Conservation (phyloP, 2,797 vertebrate genomes). For the Poeciliopsis gracilis region DNA sequence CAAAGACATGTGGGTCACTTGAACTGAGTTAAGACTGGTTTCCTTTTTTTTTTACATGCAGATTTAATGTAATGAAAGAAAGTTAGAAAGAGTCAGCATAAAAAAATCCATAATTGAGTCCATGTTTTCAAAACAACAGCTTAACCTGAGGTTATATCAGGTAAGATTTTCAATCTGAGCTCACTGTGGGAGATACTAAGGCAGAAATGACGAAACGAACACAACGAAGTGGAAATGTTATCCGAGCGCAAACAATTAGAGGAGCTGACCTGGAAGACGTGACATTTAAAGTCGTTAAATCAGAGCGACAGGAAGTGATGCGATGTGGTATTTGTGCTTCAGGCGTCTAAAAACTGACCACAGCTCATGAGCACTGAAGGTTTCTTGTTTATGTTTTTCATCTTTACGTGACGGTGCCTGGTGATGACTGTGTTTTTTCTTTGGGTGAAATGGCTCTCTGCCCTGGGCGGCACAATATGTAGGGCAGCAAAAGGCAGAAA, state of each 20-base stretch:
- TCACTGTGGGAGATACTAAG: background rate
- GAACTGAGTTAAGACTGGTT: background rate
- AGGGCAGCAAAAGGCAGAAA: background rate
- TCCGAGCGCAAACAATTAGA: background rate
- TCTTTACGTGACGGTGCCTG: background rate
- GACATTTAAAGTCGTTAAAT: background rate
- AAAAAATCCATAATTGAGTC: conserved; percentile 20
- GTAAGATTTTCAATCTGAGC: background rate
- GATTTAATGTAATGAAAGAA: background rate
- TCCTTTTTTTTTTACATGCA: background rate
- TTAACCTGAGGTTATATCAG: background rate
- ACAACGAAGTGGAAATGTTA: background rate
- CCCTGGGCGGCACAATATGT: background rate
- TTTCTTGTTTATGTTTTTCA: background rate
- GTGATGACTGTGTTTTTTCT: background rate
- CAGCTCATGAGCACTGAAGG: background rate
- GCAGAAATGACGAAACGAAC: background rate
- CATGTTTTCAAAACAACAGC: background rate
- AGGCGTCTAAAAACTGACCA: background rate
- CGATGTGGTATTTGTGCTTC: background rate
- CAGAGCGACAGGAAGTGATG: background rate
- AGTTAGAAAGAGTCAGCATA: conserved; percentile 3
- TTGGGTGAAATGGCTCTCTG: background rate
- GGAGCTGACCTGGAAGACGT: background rate
- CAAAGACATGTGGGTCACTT: background rate